Base-by-base conservation (phyloP, 2,888 invertebrate genomes). In the Cheilosia vernalis region DNA sequence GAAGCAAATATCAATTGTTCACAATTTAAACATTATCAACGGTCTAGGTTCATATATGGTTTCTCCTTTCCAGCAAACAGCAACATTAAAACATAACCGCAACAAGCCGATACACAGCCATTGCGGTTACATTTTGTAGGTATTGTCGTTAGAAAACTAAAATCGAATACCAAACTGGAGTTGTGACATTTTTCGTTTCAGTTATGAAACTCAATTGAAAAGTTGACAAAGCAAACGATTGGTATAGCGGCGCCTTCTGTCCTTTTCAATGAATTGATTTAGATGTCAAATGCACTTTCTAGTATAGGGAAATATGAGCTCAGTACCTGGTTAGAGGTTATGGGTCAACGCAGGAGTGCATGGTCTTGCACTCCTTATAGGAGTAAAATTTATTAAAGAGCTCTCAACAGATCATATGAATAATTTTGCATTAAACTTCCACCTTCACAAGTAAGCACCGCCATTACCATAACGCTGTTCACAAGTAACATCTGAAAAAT, bases 21-120 rank as follows among this genome's bases (percentile, higher is more conserved):
- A 37, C 37, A 37, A 37, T 37, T 37, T 3, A 37, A 37, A 37
- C 37, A 37, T 37, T 13, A 37, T 10, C 30, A 17, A 51, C 24
- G 42, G 10, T 53, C 40, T 42, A n/a, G n/a, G n/a, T n/a, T n/a
- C n/a, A n/a, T n/a, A 61, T 72, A 21, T 61, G 19, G 19, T 53
- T 15, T 42, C 19, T 10, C 33, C 42, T 33, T 42, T 61, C 21
- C 61, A 61, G 42, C 51, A 61, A 30, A 42, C 61, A 42, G 51
- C 40, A 51, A 27, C 27, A 19, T 72, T 60, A 61, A 60, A 53
- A 24, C 72, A 72, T 53, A 53, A 40, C 60, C 40, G 53, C 42
- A 40, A 51, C 51, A 17, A 27, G 42, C 17, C 0, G 24, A 17
- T 5, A 24, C 47, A 49, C 27, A 30, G 42, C 30, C 42, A 72